These are phyloP conservation scores for Monarcha castaneiventris DNA, from an alignment of 2,113 vertebrate genomes.

Conservation along the genomic window DNA sequence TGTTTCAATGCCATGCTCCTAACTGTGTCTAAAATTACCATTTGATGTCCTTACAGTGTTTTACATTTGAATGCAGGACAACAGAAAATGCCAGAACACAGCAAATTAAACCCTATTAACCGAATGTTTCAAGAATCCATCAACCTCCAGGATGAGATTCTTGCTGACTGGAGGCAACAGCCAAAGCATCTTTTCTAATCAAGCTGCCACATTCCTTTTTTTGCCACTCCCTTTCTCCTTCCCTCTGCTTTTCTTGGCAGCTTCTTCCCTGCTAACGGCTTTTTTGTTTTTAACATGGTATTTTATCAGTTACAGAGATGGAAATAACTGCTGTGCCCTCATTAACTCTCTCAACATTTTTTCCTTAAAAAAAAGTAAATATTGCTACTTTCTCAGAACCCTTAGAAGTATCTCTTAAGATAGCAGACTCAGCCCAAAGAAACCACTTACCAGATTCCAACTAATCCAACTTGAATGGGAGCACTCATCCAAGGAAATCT, in stretches of 20 bases:
- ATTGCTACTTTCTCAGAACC: not conserved
- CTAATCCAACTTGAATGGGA: conserved; percentile 94
- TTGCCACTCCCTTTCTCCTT: not conserved
- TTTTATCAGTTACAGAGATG: not conserved
- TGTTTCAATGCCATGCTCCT: not conserved
- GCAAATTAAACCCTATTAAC: not conserved
- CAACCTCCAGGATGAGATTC: not conserved
- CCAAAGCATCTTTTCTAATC: not conserved
- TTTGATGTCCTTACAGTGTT: not conserved
- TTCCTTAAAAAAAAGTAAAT: not conserved
- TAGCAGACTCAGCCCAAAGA: not conserved
- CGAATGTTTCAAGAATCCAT: not conserved
- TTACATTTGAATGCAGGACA: not conserved
- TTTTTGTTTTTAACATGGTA: not conserved
- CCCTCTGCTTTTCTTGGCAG: not conserved
- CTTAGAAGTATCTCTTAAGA: not conserved
- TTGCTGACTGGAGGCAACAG: not conserved
- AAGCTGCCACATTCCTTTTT: not conserved
- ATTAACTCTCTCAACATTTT: not conserved
- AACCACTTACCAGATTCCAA: conserved; percentile 88
- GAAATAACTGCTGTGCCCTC: not conserved
- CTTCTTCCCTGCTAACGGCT: not conserved
- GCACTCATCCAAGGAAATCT: conserved; percentile 98
- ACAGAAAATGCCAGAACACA: not conserved
- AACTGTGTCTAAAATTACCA: not conserved